Conservation (phyloP, 2,888 invertebrate species). For the Mactromeris polynyma region DNA sequence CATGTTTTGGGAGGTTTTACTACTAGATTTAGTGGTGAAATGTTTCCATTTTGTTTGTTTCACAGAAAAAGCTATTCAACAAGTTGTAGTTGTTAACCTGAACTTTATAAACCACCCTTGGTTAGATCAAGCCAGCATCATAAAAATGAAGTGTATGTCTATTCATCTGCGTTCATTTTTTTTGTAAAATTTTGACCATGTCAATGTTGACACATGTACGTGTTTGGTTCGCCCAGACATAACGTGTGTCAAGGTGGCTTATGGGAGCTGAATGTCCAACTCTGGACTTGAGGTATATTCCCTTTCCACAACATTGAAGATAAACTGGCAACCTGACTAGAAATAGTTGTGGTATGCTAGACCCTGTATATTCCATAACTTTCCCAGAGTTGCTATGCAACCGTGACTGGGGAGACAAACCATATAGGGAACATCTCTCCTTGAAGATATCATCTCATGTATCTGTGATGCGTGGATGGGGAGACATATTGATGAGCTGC, state of each 20-base stretch:
- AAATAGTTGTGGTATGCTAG: slow-evolving; percentile 66
- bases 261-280: slow-evolving; percentile 68
- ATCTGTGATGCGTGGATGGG: too few relatives aligned
- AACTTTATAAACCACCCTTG: too few relatives aligned
- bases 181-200: background rate
- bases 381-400: slow-evolving; percentile 72
- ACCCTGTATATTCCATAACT: slow-evolving; percentile 82
- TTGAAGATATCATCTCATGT: too few relatives aligned
- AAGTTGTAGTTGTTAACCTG: too few relatives aligned
- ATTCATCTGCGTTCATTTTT: too few relatives aligned
- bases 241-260: slow-evolving; percentile 64
- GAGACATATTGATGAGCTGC: too few relatives aligned
- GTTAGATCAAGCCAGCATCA: too few relatives aligned
- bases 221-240: slow-evolving; percentile 44
- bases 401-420: slow-evolving; percentile 80
- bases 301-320: slow-evolving; percentile 82
- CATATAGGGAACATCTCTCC: slow-evolving; percentile 76
- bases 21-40: too few relatives aligned
- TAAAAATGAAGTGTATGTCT: too few relatives aligned
- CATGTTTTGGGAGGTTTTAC: too few relatives aligned
- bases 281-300: slow-evolving; percentile 73
- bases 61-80: too few relatives aligned
- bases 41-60: too few relatives aligned
- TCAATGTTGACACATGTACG: slow-evolving; percentile 62
- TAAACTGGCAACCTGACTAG: slow-evolving; percentile 68